Base-by-base conservation (phyloP, 2,797 vertebrate genomes). In the Geotrypetes seraphini region DNA sequence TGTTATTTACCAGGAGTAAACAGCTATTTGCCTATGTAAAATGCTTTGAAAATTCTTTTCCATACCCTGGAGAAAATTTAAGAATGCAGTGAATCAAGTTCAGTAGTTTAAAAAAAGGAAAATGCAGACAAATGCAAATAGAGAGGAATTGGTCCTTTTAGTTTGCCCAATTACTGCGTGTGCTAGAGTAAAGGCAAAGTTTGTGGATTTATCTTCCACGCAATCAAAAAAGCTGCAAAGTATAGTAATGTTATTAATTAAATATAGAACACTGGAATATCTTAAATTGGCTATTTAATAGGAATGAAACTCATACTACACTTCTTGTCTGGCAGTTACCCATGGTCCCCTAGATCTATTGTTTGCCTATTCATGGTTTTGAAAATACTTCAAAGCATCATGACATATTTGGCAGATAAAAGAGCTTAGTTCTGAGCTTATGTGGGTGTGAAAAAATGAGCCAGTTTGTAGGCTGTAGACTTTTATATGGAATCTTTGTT, bases 181-280 rank as follows among this genome's bases (percentile, higher is more conserved):
- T 37, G 6, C 2, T 39, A 24, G 41, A 4, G 33, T 31, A 40
- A 38, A 49, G 11, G 2, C 24, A 22, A 11, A 0, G 11, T 42
- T 40, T 39, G 24, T 5, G 2, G 4, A 12, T 26, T 3, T 25
- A 24, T 42, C 8, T 15, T 33, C 45, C 7, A 10, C 34, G 28
- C 52, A 34, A 43, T 56, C 15, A 45, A 8, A 12, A 14, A 32
- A 52, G 5, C 2, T 39, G 40, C 31, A 35, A 22, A 22, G 41
- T 41, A 7, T 27, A 16, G 5, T 8, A 39, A n/a, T 16, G 8
- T 36, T 11, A 16, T 7, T n/a, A 13, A 34, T 28, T 49, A 36
- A 10, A 9, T 19, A 21, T 4, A 20, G 28, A 49, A 1, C 5
- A 7, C 7, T 23, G 22, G 1, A 19, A 45, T 31, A 7, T 3